phyloP scores from a whole-genome alignment of 2,113 vertebrate species.

The Epinephelus cyanopodus region DNA sequence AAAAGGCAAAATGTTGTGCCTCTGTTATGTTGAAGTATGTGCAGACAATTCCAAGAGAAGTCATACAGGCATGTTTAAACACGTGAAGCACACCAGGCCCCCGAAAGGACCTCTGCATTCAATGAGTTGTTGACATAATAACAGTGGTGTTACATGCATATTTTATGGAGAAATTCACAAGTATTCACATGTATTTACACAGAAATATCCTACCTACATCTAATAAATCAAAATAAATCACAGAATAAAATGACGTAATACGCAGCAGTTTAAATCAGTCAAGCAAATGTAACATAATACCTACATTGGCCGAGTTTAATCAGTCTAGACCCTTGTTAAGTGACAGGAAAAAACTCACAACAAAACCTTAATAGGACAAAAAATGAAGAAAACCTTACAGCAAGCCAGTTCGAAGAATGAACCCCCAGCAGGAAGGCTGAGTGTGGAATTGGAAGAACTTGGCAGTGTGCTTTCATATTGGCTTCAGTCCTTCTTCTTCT shows the following conservation, averaged over 20 bases:
- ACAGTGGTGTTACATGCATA: neutral
- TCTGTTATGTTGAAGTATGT: neutral
- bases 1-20: neutral
- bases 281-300: neutral
- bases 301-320: neutral
- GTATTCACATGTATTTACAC: neutral
- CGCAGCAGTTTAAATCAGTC: neutral
- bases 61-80: neutral
- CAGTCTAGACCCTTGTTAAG: neutral
- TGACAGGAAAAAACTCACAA: slow-evolving; percentile 4
- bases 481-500: slow-evolving; percentile 1
- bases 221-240: neutral
- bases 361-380: slow-evolving; percentile 22
- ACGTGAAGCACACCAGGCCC: neutral
- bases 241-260: neutral
- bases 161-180: neutral
- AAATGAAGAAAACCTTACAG: slow-evolving; percentile 28
- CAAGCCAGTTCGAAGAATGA: slow-evolving; percentile 20
- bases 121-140: neutral
- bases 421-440: neutral
- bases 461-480: slow-evolving; percentile 18
- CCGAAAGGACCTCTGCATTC: neutral
- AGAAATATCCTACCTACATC: neutral
- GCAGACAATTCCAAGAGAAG: neutral
- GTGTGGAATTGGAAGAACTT: neutral